Evolutionary conservation across 2,113 vertebrate genomes (phyloP).

Genomic region (mouse (Mus musculus)): GRCm39 chr9:25603501-25604000

Average conservation of each 20-base stretch:
- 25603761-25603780: neutral
- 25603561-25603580: neutral
- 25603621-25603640: neutral
- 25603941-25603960: neutral
- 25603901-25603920: neutral
- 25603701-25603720: neutral
- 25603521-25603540: too few relatives aligned
- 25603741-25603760: neutral
- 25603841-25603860: neutral
- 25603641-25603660: neutral
- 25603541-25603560: neutral
- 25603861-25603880: neutral
- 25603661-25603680: neutral
- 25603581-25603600: neutral
- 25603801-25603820: neutral
- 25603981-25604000: neutral
- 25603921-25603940: neutral
- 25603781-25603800: neutral
- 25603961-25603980: neutral
- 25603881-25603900: neutral
- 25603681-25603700: neutral
- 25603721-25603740: neutral
- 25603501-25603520: too few relatives aligned
- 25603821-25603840: neutral
- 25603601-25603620: neutral